phyloP scores from a whole-genome alignment of 1,140 invertebrate species.

The Yoshiicerus persimilis region DNA sequence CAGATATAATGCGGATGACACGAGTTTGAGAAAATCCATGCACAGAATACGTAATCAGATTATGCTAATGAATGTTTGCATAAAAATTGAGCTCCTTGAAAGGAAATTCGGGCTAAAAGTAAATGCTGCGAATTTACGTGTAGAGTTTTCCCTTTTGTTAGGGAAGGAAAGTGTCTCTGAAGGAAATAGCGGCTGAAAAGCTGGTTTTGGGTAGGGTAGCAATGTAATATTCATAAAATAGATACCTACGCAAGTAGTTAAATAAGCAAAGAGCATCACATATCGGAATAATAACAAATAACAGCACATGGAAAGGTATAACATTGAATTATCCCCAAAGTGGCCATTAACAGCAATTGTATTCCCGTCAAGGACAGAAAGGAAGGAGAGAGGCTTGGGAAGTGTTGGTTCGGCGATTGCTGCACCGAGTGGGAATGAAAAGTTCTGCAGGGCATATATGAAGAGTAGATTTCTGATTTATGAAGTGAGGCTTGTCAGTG shows the following conservation, averaged over 20 bases:
- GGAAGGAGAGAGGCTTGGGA: too few relatives aligned
- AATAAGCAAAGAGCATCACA: neutral
- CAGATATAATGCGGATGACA: neutral
- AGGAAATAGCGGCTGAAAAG: neutral
- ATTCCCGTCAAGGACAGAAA: neutral
- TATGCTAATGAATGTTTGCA: constrained; percentile 9
- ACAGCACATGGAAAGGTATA: neutral
- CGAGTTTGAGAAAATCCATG: neutral
- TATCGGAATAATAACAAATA: neutral
- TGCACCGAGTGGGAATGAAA: neutral
- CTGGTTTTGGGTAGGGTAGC: neutral
- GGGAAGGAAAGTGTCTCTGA: too few relatives aligned
- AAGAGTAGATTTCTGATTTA: neutral
- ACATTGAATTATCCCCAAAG: neutral
- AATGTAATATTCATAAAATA: neutral
- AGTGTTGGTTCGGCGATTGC: neutral
- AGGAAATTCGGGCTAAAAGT: neutral
- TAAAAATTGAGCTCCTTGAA: neutral
- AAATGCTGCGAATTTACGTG: neutral
- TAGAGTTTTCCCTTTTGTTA: too few relatives aligned
- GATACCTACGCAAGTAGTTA: neutral
- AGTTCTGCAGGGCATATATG: neutral
- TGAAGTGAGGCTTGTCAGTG: neutral
- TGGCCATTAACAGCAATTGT: neutral
- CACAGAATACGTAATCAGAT: neutral